These are phyloP conservation scores for Lithosia quadra DNA, from an alignment of 2,888 invertebrate genomes.

Conservation along the genomic window DNA sequence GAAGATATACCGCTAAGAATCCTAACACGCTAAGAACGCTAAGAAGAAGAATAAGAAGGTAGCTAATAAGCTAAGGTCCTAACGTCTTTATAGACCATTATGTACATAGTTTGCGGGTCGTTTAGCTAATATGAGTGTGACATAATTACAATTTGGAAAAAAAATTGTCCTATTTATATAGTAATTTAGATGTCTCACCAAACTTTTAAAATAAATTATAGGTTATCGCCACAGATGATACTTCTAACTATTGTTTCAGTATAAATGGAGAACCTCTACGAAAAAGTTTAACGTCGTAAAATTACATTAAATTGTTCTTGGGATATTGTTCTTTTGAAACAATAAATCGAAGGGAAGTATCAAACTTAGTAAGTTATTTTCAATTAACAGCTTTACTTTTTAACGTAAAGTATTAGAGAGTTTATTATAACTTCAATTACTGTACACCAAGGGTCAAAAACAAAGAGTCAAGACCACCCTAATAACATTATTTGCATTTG, in stretches of 20 bases:
- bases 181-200: not conserved
- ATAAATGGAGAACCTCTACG: not conserved
- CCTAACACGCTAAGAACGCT: no score
- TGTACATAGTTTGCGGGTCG: no score
- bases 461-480: no score
- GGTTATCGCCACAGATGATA: conserved; percentile 22
- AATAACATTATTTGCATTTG: no score
- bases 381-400: not conserved
- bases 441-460: no score
- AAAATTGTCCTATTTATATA: not conserved
- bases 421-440: no score
- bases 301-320: conserved; percentile 13
- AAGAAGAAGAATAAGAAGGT: no score
- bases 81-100: no score
- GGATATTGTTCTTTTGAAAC: conserved; percentile 18
- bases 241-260: not conserved
- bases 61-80: no score
- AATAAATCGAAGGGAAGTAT: conserved; percentile 12
- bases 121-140: no score
- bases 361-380: conserved; percentile 11
- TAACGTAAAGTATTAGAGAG: not conserved
- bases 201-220: not conserved
- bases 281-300: conserved; percentile 13
- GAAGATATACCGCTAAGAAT: no score
- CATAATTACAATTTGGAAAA: not conserved